Base-by-base conservation (phyloP, 2,113 vertebrate species). In the Antidorcas marsupialis region DNA sequence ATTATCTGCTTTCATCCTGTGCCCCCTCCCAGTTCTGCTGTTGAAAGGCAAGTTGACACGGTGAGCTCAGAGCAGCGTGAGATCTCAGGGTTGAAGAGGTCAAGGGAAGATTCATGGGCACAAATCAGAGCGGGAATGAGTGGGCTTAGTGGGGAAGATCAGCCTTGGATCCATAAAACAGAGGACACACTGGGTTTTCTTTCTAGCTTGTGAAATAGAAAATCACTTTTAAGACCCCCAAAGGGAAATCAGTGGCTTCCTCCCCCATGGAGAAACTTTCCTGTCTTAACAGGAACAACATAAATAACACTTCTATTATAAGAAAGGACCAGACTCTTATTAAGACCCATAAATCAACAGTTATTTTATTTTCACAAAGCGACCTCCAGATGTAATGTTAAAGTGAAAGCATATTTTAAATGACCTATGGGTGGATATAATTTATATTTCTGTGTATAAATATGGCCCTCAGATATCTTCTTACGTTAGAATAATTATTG, bases 241-340 rank as follows among this genome's bases (percentile, higher is more conserved):
- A 60, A 96, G 93, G 96, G 95, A 97, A 96, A 96, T 93, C 96
- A 81, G 93, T 84, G 89, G 60, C 87, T 97, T 97, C 94, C 96
- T 96, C 88, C 83, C 91, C 83, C 64, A 71, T 43, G n/a, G 96
- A 97, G 96, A 96, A 94, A 97, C 86, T 79, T 95, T 96, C 95
- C 89, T 87, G 85, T 93, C 94, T 97, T 98, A 88, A 86, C n/a
- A 89, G 93, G 71, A 94, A 84, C 89, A 95, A 91, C 93, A 97
- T 98, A 98, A 97, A 98, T 97, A 95, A 97, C 79, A 89, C 52
- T 89, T 91, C 91, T 94, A 95, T 97, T 97, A 97, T 97, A 97
- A 94, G 96, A 93, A 97, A 95, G 83, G 91, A 98, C 79, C 7
- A 4, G 87, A 23, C 62, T 93, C 97, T 98, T 98, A 98, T 98